These are phyloP conservation scores for Pissodes strobi DNA, from an alignment of 1,140 invertebrate species.

Conservation along the genomic window DNA sequence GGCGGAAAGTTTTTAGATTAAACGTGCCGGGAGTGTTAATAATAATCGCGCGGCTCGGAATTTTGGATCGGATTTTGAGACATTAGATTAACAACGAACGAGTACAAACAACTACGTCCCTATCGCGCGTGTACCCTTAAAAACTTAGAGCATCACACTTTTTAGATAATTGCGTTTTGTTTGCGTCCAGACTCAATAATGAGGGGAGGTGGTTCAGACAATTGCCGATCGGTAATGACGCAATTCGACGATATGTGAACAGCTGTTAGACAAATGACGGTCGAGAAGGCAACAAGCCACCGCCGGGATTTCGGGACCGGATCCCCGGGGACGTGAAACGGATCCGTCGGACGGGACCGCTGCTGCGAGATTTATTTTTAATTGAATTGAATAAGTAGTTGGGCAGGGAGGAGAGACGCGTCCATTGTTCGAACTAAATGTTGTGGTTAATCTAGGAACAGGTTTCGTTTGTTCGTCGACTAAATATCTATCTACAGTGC, in stretches of 20 bases:
- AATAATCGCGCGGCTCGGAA: background rate
- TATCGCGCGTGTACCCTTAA: too few species aligned
- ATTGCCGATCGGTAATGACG: constrained; percentile 35
- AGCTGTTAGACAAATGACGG: constrained; percentile 55
- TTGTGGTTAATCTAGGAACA: constrained; percentile 26
- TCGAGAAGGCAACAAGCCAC: constrained; percentile 58
- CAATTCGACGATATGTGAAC: constrained; percentile 53
- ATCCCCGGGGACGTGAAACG: constrained; percentile 59
- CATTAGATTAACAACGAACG: too few species aligned
- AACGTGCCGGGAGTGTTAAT: constrained; percentile 3
- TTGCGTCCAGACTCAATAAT: too few species aligned
- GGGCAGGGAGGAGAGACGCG: constrained; percentile 3
- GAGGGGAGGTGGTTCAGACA: constrained; percentile 22
- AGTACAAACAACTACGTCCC: too few species aligned
- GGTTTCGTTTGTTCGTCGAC: too few species aligned
- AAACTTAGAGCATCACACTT: too few species aligned
- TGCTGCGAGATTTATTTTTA: constrained; percentile 47
- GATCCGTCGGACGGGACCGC: constrained; percentile 64
- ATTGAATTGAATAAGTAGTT: constrained; percentile 42
- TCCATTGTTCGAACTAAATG: constrained; percentile 22
- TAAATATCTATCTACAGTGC: too few species aligned
- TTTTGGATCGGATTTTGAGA: background rate
- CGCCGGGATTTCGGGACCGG: constrained; percentile 48
- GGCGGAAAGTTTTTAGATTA: constrained; percentile 49
- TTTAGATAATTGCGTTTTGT: too few species aligned